Evolutionary conservation across 2,797 vertebrate genomes (phyloP).

Genomic region (Discoglossus pictus): DNA sequence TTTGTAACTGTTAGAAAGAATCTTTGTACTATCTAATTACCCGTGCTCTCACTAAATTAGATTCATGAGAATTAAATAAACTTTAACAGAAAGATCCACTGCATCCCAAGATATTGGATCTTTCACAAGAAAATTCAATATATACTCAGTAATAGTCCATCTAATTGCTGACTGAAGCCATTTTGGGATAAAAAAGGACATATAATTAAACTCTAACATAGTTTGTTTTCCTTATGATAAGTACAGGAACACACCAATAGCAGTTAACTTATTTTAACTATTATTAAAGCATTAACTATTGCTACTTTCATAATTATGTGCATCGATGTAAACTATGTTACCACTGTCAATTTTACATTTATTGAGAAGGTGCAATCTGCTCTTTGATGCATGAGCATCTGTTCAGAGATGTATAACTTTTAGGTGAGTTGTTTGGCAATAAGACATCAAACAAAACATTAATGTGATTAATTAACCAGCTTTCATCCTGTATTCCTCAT

Average conservation of each 20-base stretch:
- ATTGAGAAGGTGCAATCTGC: constrained; percentile 39
- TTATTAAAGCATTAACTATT: constrained; percentile 23
- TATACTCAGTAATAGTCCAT: constrained; percentile 29
- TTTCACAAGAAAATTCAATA: constrained; percentile 40
- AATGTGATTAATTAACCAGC: too few species aligned
- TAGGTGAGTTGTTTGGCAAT: constrained; percentile 23
- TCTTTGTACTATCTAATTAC: constrained; percentile 13
- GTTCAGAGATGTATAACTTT: constrained; percentile 33
- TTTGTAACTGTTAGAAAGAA: not conserved
- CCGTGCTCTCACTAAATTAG: constrained; percentile 17
- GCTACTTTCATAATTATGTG: constrained; percentile 23
- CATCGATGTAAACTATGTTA: constrained; percentile 14
- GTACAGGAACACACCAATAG: not conserved
- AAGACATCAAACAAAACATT: constrained; percentile 10
- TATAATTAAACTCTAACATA: constrained; percentile 34
- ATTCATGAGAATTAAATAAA: constrained; percentile 39
- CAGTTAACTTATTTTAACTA: constrained; percentile 13
- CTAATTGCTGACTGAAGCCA: constrained; percentile 19
- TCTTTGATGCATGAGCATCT: constrained; percentile 32
- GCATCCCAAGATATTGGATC: constrained; percentile 12
- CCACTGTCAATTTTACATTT: constrained; percentile 20
- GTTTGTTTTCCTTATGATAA: constrained; percentile 20
- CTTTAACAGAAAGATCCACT: constrained; percentile 28
- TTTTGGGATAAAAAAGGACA: constrained; percentile 19
- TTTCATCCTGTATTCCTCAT: too few species aligned